phyloP scores from a whole-genome alignment of 1,140 invertebrate species.

The Platyura marginata region DNA sequence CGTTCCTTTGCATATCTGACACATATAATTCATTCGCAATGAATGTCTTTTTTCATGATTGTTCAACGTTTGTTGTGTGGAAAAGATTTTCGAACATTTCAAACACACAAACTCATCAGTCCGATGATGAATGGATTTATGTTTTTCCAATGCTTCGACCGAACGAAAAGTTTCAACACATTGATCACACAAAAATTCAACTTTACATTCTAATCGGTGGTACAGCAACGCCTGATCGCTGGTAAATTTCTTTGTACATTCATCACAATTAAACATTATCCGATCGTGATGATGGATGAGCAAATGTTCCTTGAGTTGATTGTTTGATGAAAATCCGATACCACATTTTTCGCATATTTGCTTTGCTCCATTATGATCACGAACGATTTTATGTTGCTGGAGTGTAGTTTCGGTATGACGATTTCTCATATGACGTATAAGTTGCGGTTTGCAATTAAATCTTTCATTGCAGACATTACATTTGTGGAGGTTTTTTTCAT shows the following conservation, averaged over 20 bases:
- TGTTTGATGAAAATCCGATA: background rate
- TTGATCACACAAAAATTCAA: background rate
- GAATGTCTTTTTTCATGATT: background rate
- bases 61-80: background rate
- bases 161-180: background rate
- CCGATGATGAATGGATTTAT: background rate
- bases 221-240: background rate
- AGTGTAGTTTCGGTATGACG: background rate
- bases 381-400: background rate
- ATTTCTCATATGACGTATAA: background rate
- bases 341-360: background rate
- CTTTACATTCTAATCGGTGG: background rate
- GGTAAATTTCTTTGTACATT: background rate
- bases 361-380: background rate
- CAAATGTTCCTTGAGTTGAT: background rate
- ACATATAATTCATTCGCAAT: background rate
- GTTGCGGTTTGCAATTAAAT: background rate
- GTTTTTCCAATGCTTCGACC: background rate
- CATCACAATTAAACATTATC: background rate
- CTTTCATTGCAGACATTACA: background rate
- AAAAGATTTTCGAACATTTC: background rate
- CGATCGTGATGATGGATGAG: background rate
- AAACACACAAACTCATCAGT: background rate
- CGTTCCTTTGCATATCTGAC: background rate
- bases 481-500: too few relatives aligned